phyloP scores from a whole-genome alignment of 2,888 invertebrate genomes.

The Petrolisthes cinctipes region DNA sequence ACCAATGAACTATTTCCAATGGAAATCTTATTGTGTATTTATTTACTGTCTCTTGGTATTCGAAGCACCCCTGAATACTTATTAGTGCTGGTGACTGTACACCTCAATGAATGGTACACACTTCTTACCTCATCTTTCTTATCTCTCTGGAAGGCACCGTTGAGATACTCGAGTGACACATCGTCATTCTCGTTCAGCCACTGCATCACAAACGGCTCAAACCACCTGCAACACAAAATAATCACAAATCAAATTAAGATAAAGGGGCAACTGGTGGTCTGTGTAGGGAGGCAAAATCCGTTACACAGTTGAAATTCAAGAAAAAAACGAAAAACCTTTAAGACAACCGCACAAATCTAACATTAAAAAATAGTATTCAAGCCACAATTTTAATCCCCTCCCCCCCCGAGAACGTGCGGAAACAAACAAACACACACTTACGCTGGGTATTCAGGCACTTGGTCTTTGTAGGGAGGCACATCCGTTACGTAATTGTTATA shows the following conservation, averaged over 20 bases:
- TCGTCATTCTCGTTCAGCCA: conserved; percentile 99
- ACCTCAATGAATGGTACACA: too few relatives aligned
- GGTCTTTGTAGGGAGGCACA: conserved; percentile 95
- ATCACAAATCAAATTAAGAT: neutral
- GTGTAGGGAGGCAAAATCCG: neutral
- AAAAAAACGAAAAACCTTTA: neutral
- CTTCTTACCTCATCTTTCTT: conserved; percentile 87
- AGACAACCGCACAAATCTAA: too few relatives aligned
- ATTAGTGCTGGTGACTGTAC: too few relatives aligned
- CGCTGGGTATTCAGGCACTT: conserved; percentile 98
- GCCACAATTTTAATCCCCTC: too few relatives aligned
- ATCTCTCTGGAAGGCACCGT: conserved; percentile 98
- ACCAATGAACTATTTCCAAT: too few relatives aligned
- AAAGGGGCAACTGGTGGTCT: neutral
- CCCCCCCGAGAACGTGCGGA: too few relatives aligned
- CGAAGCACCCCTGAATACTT: too few relatives aligned
- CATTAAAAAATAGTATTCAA: too few relatives aligned
- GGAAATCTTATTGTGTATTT: too few relatives aligned
- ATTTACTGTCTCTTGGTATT: too few relatives aligned
- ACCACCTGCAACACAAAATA: conserved; percentile 78
- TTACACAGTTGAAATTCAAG: neutral
- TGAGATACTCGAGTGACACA: conserved; percentile 97
- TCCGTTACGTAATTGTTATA: conserved; percentile 98
- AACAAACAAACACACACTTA: conserved; percentile 68
- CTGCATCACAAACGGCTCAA: conserved; percentile 99